Evolutionary conservation across 2,888 invertebrate species (phyloP).

Genomic region (Bombylius discolor): DNA sequence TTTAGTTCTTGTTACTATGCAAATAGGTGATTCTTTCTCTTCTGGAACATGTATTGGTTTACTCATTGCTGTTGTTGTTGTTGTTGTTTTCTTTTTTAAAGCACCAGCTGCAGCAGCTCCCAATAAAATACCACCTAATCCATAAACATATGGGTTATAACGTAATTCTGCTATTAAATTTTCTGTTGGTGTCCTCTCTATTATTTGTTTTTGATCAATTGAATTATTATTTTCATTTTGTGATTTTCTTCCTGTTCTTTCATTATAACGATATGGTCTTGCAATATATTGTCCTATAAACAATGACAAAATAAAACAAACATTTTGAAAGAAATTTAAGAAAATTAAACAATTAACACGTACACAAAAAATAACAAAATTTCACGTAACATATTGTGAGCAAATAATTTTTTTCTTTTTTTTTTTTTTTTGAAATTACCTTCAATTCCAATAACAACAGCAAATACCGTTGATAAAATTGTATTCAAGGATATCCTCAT

Average conservation of each 20-base stretch:
- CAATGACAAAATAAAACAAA: background rate
- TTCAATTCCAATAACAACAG: background rate
- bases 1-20: background rate
- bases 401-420: too few species aligned
- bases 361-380: too few species aligned
- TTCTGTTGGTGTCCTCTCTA: background rate
- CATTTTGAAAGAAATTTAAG: background rate
- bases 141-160: background rate
- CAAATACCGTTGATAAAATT: background rate
- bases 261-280: background rate
- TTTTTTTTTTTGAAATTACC: background rate
- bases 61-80: too few species aligned
- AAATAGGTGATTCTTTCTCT: background rate
- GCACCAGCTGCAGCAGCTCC: background rate
- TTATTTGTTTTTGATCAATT: background rate
- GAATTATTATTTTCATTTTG: background rate
- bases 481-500: background rate
- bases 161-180: background rate
- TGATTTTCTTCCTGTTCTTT: background rate
- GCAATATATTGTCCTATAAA: background rate
- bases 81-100: background rate
- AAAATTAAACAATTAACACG: background rate
- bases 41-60: background rate
- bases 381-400: too few species aligned
- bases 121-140: background rate